These are phyloP conservation scores for Patella pellucida DNA, from an alignment of 2,888 invertebrate species.

Conservation along the genomic window DNA sequence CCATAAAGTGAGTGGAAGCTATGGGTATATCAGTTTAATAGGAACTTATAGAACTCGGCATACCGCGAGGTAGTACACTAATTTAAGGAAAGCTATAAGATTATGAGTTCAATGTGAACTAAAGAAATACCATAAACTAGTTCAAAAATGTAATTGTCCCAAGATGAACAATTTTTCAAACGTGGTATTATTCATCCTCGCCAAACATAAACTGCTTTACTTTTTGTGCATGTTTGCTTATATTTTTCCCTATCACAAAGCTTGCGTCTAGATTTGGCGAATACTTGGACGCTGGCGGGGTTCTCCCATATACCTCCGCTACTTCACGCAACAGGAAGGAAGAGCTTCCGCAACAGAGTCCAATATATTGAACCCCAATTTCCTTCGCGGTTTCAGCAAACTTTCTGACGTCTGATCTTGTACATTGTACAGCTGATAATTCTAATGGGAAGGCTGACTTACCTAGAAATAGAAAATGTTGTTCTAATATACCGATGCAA, in stretches of 20 bases:
- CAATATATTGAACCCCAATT: conserved; percentile 59
- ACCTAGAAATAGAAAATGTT: conserved; percentile 39
- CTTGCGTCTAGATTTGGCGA: conserved; percentile 46
- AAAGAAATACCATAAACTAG: too few species aligned
- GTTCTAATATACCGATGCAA: too few species aligned
- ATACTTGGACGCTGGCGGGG: conserved; percentile 50
- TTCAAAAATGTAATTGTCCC: too few species aligned
- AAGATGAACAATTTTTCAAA: too few species aligned
- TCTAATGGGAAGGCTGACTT: conserved; percentile 50
- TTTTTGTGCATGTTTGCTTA: neutral
- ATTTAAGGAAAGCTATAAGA: too few species aligned
- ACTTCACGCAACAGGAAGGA: conserved; percentile 54
- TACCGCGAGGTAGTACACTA: too few species aligned
- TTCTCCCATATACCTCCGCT: conserved; percentile 52
- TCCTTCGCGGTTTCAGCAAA: conserved; percentile 54
- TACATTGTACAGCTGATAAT: conserved; percentile 44
- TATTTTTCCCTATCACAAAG: neutral
- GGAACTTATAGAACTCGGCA: too few species aligned
- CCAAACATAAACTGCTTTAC: neutral
- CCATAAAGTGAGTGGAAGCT: too few species aligned
- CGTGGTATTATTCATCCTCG: too few species aligned
- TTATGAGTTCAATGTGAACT: too few species aligned
- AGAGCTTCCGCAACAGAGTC: conserved; percentile 63
- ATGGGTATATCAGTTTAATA: too few species aligned
- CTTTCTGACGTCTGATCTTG: conserved; percentile 47